These are phyloP conservation scores for Andrena trimmerana DNA, from an alignment of 2,888 invertebrate species.

Conservation along the genomic window DNA sequence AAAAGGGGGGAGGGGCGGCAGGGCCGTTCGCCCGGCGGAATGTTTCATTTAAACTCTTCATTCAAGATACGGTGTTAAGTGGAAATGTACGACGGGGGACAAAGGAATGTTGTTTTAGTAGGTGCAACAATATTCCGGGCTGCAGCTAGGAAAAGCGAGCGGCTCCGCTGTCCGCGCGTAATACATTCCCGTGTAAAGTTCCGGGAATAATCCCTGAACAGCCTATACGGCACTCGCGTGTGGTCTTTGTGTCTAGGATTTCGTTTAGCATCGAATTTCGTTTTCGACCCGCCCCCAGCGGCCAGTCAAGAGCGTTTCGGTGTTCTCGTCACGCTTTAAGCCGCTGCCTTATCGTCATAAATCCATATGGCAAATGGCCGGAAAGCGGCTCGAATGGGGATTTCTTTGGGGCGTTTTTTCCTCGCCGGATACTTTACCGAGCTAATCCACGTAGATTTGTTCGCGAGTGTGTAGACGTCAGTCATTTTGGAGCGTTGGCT, in stretches of 20 bases:
- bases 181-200: constrained; percentile 58
- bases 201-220: constrained; percentile 60
- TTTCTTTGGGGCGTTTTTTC: constrained; percentile 31
- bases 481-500: background rate
- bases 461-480: background rate
- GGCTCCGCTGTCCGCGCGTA: constrained; percentile 26
- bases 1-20: background rate
- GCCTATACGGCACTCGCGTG: constrained; percentile 43
- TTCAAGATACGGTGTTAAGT: constrained; percentile 22
- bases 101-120: background rate
- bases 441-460: constrained; percentile 15
- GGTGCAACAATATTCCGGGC: constrained; percentile 14
- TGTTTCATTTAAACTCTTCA: constrained; percentile 22
- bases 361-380: constrained; percentile 57
- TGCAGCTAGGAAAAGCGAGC: constrained; percentile 1
- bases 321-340: constrained; percentile 62
- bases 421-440: constrained; percentile 24
- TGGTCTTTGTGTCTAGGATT: constrained; percentile 66
- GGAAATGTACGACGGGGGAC: constrained; percentile 8
- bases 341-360: constrained; percentile 60
- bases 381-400: constrained; percentile 42
- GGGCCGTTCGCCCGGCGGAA: background rate
- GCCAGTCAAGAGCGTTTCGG: constrained; percentile 70
- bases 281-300: constrained; percentile 51
- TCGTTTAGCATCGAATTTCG: constrained; percentile 72